Evolutionary conservation across 2,888 invertebrate species (phyloP).

Genomic region (Rhamphomyia laevipes): DNA sequence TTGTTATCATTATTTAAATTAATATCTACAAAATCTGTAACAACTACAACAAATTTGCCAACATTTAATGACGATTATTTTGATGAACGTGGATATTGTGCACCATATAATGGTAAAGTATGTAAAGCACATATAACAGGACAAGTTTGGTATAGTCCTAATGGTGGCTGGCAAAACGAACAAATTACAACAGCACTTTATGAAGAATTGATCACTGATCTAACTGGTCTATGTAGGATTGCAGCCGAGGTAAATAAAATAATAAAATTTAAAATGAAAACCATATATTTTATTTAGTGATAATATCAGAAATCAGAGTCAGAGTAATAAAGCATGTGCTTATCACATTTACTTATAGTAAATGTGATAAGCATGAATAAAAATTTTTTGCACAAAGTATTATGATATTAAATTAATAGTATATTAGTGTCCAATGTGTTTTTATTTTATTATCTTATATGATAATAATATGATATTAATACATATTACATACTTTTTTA

Average conservation of each 20-base stretch:
- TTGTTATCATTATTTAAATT: not conserved
- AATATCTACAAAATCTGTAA: not conserved
- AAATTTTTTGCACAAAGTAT: too few species aligned
- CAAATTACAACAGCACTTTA: slow-evolving; percentile 71
- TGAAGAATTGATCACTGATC: slow-evolving; percentile 70
- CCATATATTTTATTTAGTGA: too few species aligned
- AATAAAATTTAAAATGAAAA: too few species aligned
- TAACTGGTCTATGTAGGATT: slow-evolving; percentile 72
- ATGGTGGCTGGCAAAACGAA: slow-evolving; percentile 68
- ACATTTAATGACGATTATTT: slow-evolving; percentile 8
- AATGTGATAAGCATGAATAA: too few species aligned
- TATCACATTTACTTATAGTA: too few species aligned
- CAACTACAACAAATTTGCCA: not conserved
- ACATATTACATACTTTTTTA: too few species aligned
- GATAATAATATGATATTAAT: too few species aligned
- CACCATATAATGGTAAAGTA: slow-evolving; percentile 73
- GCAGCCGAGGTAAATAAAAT: slow-evolving; percentile 60
- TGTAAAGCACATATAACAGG: slow-evolving; percentile 57
- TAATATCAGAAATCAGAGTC: too few species aligned
- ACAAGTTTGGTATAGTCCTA: slow-evolving; percentile 64
- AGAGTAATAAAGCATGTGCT: too few species aligned
- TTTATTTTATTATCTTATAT: too few species aligned
- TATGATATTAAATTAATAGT: too few species aligned
- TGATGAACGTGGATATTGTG: slow-evolving; percentile 58
- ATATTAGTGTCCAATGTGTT: too few species aligned